Percentiles rank a stretch among this genome's conserved stretches.
Evolutionary conservation across 2,797 vertebrate genomes (phyloP).

Genomic region (Passerculus sandwichensis): DNA sequence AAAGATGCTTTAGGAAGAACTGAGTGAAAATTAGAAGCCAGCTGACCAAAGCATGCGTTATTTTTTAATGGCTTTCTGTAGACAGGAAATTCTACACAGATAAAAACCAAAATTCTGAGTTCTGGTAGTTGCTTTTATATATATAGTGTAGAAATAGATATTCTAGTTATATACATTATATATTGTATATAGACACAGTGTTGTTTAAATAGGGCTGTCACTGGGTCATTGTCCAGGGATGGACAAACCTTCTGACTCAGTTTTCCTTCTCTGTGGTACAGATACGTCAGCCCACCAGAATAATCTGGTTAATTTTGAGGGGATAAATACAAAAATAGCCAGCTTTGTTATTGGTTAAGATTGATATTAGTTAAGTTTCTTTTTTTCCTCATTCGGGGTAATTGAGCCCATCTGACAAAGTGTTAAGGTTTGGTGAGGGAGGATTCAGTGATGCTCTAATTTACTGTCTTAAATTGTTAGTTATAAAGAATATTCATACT

Average conservation of each 20-base stretch:
- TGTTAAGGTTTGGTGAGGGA: background rate
- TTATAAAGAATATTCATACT: no score
- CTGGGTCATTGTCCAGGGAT: background rate
- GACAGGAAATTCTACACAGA: background rate
- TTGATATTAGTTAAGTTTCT: background rate
- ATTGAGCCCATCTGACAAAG: background rate
- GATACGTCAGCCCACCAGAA: background rate
- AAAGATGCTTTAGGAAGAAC: background rate
- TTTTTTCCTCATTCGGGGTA: background rate
- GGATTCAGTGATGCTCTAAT: background rate
- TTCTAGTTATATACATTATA: background rate
- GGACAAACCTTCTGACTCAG: background rate
- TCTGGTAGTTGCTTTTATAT: background rate
- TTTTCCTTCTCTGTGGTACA: background rate
- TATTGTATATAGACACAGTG: fast-evolving
- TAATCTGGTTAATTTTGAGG: background rate
- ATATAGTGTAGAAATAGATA: fast-evolving
- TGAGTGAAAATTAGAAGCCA: background rate
- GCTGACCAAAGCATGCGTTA: background rate
- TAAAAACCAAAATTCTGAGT: background rate
- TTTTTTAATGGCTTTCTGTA: background rate
- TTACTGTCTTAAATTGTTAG: background rate
- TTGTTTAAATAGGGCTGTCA: background rate
- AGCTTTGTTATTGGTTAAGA: background rate
- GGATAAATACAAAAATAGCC: background rate